Evolutionary conservation across 2,888 invertebrate genomes (phyloP).

Genomic region (Charanyca ferruginea): DNA sequence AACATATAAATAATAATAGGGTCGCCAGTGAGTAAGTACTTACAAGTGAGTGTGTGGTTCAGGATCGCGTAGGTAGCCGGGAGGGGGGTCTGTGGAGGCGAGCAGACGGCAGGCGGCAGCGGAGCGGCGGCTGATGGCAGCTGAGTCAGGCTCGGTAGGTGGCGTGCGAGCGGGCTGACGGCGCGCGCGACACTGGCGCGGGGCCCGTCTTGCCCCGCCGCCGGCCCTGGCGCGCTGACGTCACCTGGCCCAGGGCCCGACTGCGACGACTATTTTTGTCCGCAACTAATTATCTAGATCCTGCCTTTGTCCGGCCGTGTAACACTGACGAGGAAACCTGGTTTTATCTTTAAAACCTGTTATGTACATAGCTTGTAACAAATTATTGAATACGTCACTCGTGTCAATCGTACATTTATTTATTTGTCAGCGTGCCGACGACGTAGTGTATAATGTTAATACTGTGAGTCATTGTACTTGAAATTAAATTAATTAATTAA

Average conservation of each 20-base stretch:
- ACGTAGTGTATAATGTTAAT: constrained; percentile 55
- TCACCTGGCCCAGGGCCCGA: constrained; percentile 91
- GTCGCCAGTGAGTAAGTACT: constrained; percentile 72
- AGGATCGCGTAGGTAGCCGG: constrained; percentile 71
- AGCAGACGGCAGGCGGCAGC: constrained; percentile 66
- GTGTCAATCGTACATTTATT: constrained; percentile 63
- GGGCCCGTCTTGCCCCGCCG: constrained; percentile 91
- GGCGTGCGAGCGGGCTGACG: constrained; percentile 88
- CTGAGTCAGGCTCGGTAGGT: constrained; percentile 72
- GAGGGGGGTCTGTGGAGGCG: constrained; percentile 67
- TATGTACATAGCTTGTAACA: constrained; percentile 58
- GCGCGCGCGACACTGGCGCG: constrained; percentile 91
- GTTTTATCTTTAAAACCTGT: constrained; percentile 74
- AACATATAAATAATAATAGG: constrained; percentile 65
- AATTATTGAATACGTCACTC: constrained; percentile 69
- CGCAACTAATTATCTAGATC: constrained; percentile 89
- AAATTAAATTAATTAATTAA: constrained; percentile 63
- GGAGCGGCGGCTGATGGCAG: constrained; percentile 70
- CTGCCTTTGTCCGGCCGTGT: constrained; percentile 86
- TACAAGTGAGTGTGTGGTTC: constrained; percentile 69
- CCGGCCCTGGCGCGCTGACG: constrained; percentile 88
- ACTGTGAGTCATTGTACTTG: constrained; percentile 72
- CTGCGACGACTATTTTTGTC: constrained; percentile 88
- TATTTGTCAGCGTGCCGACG: constrained; percentile 67
- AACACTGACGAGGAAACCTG: constrained; percentile 84